These are phyloP conservation scores for Lasioglossum baleicum DNA, from an alignment of 1,140 invertebrate genomes.

Conservation along the genomic window DNA sequence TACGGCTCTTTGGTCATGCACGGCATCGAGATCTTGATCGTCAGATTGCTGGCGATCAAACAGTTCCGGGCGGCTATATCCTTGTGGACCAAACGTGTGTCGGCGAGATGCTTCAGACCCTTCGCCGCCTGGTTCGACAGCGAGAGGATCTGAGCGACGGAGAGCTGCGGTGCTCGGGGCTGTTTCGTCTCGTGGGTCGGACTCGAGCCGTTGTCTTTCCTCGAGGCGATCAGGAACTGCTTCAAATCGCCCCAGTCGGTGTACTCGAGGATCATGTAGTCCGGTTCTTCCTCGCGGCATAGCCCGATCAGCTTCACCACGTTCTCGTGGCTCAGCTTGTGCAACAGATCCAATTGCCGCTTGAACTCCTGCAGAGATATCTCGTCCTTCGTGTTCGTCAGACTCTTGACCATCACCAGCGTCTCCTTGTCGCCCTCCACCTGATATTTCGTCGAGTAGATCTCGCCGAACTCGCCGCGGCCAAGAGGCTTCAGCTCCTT, in stretches of 20 bases:
- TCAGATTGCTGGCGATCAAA: slow-evolving; percentile 89
- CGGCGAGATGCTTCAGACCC: slow-evolving; percentile 91
- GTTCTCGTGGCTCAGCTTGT: slow-evolving; percentile 89
- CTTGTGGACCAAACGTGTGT: slow-evolving; percentile 88
- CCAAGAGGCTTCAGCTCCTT: slow-evolving; percentile 92
- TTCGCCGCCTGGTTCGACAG: slow-evolving; percentile 89
- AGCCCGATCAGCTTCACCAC: slow-evolving; percentile 89
- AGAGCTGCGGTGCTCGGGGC: slow-evolving; percentile 83
- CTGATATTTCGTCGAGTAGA: slow-evolving; percentile 86
- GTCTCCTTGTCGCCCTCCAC: slow-evolving; percentile 78
- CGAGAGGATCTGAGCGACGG: slow-evolving; percentile 85
- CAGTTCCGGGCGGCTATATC: slow-evolving; percentile 97
- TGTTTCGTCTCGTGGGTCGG: slow-evolving; percentile 75
- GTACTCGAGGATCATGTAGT: slow-evolving; percentile 94
- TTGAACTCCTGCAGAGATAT: slow-evolving; percentile 89
- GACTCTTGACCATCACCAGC: slow-evolving; percentile 86
- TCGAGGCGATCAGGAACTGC: slow-evolving; percentile 93
- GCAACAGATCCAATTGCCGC: slow-evolving; percentile 91
- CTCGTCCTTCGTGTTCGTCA: slow-evolving; percentile 89
- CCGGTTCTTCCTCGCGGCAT: slow-evolving; percentile 91
- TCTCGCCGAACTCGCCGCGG: slow-evolving; percentile 94
- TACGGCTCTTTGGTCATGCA: slow-evolving; percentile 92
- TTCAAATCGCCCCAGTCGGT: slow-evolving; percentile 98
- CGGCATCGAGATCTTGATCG: slow-evolving; percentile 91
- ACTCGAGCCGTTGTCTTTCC: slow-evolving; percentile 79